These are phyloP conservation scores for Lates japonicus DNA, from an alignment of 2,797 vertebrate genomes.

Conservation along the genomic window DNA sequence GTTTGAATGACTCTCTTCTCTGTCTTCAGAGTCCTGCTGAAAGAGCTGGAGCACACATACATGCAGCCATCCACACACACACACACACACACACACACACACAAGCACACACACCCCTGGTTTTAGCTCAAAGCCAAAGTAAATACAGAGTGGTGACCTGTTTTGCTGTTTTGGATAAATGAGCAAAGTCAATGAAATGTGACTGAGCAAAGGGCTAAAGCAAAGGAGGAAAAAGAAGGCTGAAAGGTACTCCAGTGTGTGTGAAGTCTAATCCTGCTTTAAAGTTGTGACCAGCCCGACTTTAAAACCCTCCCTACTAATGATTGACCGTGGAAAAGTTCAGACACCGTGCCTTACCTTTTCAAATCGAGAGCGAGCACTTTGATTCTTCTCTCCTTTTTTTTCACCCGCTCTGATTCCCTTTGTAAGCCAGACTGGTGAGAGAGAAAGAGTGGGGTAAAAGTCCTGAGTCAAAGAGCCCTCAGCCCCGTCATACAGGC, in stretches of 20 bases:
- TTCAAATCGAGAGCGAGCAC: slow-evolving; percentile 34
- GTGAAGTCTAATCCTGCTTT: slow-evolving; percentile 52
- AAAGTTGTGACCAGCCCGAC: slow-evolving; percentile 27
- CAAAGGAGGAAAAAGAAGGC: neutral
- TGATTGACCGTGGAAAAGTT: slow-evolving; percentile 42
- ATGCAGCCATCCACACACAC: slow-evolving; percentile 22
- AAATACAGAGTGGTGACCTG: slow-evolving; percentile 67
- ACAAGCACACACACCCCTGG: slow-evolving; percentile 35
- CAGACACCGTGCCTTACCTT: slow-evolving; percentile 73
- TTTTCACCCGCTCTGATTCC: slow-evolving; percentile 9
- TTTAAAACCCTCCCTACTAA: slow-evolving; percentile 35
- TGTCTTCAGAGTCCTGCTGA: slow-evolving; percentile 46
- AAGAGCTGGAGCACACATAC: slow-evolving; percentile 23
- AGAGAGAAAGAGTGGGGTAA: slow-evolving; percentile 49
- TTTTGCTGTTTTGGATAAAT: slow-evolving; percentile 65
- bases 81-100: slow-evolving; percentile 26
- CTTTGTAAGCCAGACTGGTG: slow-evolving; percentile 58
- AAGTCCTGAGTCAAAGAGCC: slow-evolving; percentile 63
- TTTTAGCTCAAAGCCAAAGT: slow-evolving; percentile 65
- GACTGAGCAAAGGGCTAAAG: slow-evolving; percentile 36
- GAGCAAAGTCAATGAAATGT: slow-evolving; percentile 48
- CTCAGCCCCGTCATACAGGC: slow-evolving; percentile 73
- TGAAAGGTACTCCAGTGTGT: slow-evolving; percentile 27
- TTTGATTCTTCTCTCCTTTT: slow-evolving; percentile 28
- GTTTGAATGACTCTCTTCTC: slow-evolving; percentile 76